Conservation (phyloP, 2,113 vertebrate species). For the Plestiodon gilberti region DNA sequence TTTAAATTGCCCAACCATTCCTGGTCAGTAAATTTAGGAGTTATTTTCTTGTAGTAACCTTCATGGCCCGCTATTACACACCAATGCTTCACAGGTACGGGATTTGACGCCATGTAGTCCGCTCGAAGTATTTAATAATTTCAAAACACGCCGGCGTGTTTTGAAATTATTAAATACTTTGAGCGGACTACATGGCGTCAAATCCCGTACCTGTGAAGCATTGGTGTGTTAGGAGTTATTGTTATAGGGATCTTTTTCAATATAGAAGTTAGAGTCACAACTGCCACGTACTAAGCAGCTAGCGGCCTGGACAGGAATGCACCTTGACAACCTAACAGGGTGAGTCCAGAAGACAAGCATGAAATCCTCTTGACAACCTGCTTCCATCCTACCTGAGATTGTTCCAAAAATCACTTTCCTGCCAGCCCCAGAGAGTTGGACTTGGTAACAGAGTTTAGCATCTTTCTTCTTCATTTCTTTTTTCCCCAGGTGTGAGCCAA, state of each 20-base stretch:
- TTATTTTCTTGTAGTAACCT: no score
- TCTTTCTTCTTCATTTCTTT: not conserved
- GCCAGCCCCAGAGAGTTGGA: not conserved
- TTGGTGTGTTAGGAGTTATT: no score
- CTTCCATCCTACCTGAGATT: not conserved
- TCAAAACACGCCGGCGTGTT: no score
- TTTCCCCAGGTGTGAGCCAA: not conserved
- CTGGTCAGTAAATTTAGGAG: not conserved
- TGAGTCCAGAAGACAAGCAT: not conserved
- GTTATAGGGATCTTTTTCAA: not conserved
- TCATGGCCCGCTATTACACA: no score
- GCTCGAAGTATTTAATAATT: no score
- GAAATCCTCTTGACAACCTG: not conserved
- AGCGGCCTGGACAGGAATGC: not conserved
- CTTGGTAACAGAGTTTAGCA: not conserved
- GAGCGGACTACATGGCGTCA: no score
- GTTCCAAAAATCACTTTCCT: not conserved
- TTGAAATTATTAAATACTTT: no score
- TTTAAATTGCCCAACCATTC: not conserved
- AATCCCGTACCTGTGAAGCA: no score
- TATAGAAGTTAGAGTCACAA: not conserved
- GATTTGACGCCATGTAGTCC: no score
- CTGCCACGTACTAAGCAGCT: not conserved
- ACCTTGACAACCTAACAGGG: not conserved
- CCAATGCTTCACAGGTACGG: no score